Evolutionary conservation across 2,113 vertebrate species (phyloP).

Genomic region (Podiceps cristatus): DNA sequence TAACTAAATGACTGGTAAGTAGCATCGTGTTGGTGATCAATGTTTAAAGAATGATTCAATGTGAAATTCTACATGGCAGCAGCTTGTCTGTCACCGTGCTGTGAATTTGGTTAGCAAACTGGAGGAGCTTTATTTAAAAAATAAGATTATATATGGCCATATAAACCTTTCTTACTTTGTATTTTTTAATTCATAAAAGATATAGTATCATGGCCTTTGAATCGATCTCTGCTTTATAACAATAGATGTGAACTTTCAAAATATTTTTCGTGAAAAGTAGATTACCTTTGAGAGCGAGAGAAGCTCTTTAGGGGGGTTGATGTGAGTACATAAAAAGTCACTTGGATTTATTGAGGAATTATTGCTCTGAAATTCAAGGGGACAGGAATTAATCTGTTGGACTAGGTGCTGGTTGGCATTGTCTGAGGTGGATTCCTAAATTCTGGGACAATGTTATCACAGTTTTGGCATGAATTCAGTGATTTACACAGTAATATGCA

Average conservation of each 20-base stretch:
- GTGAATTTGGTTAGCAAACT: background rate
- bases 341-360: background rate
- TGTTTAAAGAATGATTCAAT: background rate
- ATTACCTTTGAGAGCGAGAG: background rate
- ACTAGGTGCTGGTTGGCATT: background rate
- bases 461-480: background rate
- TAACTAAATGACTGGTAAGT: background rate
- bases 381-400: background rate
- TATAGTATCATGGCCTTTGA: background rate
- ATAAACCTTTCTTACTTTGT: background rate
- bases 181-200: background rate
- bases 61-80: background rate
- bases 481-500: background rate
- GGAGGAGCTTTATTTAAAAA: background rate
- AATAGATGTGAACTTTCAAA: background rate
- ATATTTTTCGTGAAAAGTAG: background rate
- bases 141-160: background rate
- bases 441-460: background rate
- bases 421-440: background rate
- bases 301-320: background rate
- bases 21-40: fast-evolving
- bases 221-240: background rate
- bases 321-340: background rate
- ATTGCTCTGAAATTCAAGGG: background rate
- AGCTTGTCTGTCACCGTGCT: background rate